A percentile compares a stretch with the other conserved stretches of the same genome.
These are phyloP conservation scores for Micrasema longulum DNA, from an alignment of 1,140 invertebrate species.

Conservation along the genomic window DNA sequence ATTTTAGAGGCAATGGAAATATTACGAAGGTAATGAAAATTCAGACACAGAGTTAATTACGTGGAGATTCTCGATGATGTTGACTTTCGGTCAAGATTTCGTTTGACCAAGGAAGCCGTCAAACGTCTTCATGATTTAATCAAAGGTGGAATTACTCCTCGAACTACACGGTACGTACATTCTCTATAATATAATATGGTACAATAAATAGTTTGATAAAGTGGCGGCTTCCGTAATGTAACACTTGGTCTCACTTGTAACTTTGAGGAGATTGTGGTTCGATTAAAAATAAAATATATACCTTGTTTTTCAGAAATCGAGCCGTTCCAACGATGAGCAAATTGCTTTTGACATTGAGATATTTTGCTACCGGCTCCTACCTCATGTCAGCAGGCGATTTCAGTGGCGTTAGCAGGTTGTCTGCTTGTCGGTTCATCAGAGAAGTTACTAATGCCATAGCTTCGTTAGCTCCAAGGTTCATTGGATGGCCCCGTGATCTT, in stretches of 20 bases:
- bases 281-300: not conserved
- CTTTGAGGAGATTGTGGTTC: not conserved
- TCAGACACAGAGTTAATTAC: not conserved
- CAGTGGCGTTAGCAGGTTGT: not conserved
- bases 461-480: not conserved
- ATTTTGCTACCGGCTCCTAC: constrained; percentile 3
- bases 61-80: not conserved
- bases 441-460: not conserved
- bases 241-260: not conserved
- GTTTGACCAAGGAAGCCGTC: not conserved
- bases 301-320: not conserved
- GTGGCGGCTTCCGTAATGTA: not conserved
- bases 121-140: not conserved
- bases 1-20: too few species aligned
- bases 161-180: not conserved
- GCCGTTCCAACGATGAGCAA: not conserved
- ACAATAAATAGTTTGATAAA: not conserved
- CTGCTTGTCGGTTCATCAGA: not conserved
- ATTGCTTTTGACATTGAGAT: not conserved
- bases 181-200: not conserved
- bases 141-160: not conserved
- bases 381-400: not conserved
- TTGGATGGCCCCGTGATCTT: not conserved
- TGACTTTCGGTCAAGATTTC: not conserved
- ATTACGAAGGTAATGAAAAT: not conserved